phyloP scores from a whole-genome alignment of 1,140 invertebrate species.

The Araneus ventricosus region DNA sequence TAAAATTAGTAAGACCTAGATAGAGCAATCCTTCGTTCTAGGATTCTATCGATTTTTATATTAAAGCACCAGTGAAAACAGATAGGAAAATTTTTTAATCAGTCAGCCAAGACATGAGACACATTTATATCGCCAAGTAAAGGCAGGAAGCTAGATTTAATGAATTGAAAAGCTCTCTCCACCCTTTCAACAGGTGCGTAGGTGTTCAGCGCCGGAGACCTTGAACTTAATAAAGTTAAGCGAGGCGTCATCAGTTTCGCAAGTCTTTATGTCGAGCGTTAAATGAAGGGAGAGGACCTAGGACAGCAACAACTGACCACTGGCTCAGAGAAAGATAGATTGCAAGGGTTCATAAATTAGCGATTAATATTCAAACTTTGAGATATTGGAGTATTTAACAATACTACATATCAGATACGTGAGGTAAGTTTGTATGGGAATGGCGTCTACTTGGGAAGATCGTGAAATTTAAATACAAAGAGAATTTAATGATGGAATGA shows the following conservation, averaged over 20 bases:
- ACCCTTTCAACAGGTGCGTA: slow-evolving; percentile 2
- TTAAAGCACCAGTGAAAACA: too few species aligned
- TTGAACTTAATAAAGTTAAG: background rate
- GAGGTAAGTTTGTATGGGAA: background rate
- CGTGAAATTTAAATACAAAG: too few species aligned
- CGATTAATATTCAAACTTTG: background rate
- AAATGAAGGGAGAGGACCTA: background rate
- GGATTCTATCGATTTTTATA: background rate
- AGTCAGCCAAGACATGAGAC: background rate
- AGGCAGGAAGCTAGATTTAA: slow-evolving; percentile 18
- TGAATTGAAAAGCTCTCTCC: background rate
- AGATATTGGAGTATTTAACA: background rate
- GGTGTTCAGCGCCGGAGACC: background rate
- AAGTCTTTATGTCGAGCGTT: background rate
- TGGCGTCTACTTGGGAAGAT: too few species aligned
- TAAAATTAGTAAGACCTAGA: too few species aligned
- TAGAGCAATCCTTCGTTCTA: too few species aligned
- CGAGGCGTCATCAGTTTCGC: background rate
- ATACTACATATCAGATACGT: background rate
- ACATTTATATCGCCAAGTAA: background rate
- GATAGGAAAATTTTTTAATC: too few species aligned
- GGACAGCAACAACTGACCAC: background rate
- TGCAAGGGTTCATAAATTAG: background rate
- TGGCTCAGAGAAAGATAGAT: background rate
- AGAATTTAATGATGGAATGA: too few species aligned